A percentile compares a stretch with the other conserved stretches of the same genome.
phyloP scores from a whole-genome alignment of 2,888 invertebrate species.

The Andrena minutula region DNA sequence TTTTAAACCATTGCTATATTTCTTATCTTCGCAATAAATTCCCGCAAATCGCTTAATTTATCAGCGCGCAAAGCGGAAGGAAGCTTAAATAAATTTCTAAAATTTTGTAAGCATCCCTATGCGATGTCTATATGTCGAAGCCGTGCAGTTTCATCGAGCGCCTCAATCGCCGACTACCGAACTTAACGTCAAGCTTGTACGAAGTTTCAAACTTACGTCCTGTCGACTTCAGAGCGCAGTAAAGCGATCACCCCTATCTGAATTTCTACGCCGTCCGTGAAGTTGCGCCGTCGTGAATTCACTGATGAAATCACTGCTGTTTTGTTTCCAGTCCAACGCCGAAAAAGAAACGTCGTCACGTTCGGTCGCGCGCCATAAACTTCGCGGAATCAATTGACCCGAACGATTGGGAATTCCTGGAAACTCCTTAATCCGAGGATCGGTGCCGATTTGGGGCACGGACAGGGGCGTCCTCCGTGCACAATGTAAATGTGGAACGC shows the following conservation, averaged over 20 bases:
- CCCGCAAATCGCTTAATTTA: too few relatives aligned
- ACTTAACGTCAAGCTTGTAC: too few relatives aligned
- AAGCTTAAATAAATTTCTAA: too few relatives aligned
- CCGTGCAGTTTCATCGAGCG: too few relatives aligned
- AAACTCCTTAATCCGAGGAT: slow-evolving; percentile 46
- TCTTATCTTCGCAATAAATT: too few relatives aligned
- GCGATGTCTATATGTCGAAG: too few relatives aligned
- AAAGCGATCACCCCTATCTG: slow-evolving; percentile 9
- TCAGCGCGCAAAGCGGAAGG: too few relatives aligned
- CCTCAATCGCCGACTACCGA: too few relatives aligned
- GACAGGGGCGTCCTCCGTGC: slow-evolving; percentile 6
- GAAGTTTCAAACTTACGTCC: slow-evolving; percentile 3
- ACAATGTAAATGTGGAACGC: slow-evolving; percentile 23
- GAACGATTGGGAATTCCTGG: slow-evolving; percentile 31
- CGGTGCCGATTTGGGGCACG: slow-evolving; percentile 30
- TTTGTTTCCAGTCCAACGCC: slow-evolving; percentile 8
- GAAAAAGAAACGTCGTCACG: slow-evolving; percentile 23
- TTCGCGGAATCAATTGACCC: slow-evolving; percentile 41
- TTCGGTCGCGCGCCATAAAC: slow-evolving; percentile 35
- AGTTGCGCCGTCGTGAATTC: neutral
- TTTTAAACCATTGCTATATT: too few relatives aligned
- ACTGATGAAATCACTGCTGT: slow-evolving; percentile 22
- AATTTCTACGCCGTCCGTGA: neutral
- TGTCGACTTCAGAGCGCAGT: slow-evolving; percentile 3
- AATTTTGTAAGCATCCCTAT: too few relatives aligned